Base-by-base conservation (phyloP, 1,140 invertebrate species). In the Drosophila pseudoobscura region DNA sequence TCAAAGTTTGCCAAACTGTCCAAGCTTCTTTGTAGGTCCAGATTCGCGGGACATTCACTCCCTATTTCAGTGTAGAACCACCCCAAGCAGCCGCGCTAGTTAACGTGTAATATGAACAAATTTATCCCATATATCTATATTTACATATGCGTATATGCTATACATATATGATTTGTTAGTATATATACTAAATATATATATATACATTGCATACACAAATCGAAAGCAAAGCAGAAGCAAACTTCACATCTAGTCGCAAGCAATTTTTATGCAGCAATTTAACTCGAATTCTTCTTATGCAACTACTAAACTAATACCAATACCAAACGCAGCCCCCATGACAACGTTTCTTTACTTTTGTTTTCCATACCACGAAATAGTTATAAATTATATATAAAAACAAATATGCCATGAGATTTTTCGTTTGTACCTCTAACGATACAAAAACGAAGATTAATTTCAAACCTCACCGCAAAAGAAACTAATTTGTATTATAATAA, bases 191-290 rank as follows among this genome's bases (percentile, higher is more conserved):
- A 50, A 47, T 73, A 66, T 68, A 68, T 53, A 65, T 47, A 64
- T 15, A 43, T 51, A 65, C 35, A 51, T 43, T 53, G 50, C 43
- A 68, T 64, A 44, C 62, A 66, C 47, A 70, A 71, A 61, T 63
- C 69, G 74, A 77, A 85, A 53, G 20, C 31, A 63, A 45, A 56
- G 15, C n/a, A 71, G 45, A 49, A 85, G 74, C 49, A 62, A 78
- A 82, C 62, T 75, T 78, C 68, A 87, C 80, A 66, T 85, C 80
- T 85, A 85, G 80, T 85, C 80, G 82, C 80, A 87, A 84, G 73
- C 76, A 56, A 75, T 73, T 78, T 77, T 75, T 60, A 77, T 87
- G 78, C 82, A 87, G 83, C 69, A 78, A 87, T 85, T 69, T 61
- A 66, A 82, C 70, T 85, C 78, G 78, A 78, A 77, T 60, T 87